Base-by-base conservation (phyloP, 2,113 vertebrate species). In the Coptodon bakossiorum region DNA sequence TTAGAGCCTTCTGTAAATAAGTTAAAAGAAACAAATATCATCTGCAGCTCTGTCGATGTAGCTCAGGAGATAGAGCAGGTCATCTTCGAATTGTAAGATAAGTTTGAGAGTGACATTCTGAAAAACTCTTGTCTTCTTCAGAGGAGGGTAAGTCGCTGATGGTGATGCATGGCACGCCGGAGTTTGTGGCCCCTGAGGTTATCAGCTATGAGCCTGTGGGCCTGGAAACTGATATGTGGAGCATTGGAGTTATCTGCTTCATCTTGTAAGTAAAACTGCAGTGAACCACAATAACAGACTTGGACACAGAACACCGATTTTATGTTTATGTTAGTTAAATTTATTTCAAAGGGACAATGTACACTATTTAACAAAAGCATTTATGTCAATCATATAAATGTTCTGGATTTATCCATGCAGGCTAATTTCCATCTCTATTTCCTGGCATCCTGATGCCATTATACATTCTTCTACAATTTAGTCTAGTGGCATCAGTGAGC, bases 111-210 rank as follows among this genome's bases (percentile, higher is more conserved):
- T 5, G 17, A 59, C 31, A 13, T 17, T 59, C 40, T 81, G 24
- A 34, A 29, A 80, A 29, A 19, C 29, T 19, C 38, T 27, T 52
- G 6, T 84, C 34, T 17, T 81, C 24, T 71, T 86, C 82, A 98
- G 98, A 96, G 88, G 93, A 95, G 3, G 93, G 40, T n/a, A 95
- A 90, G 36, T 94, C 95, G 0, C 84, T 98, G 81, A 95, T 93
- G 95, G 97, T 98, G 91, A 81, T 97, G 93, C 97, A 98, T 0
- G 97, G 98, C 14, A 98, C 98, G 1, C 97, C 97, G 0, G 98
- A 98, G 90, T 98, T 98, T 91, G 97, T 97, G 91, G 98, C 98
- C 81, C 98, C 98, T 0, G 98, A 98, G 92, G 97, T 98, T 59
- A 96, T 98, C 1, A 89, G 87, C 91, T 98, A 95, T 24, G 97